Conservation (phyloP, 2,113 vertebrate genomes). For the Neofelis nebulosa region DNA sequence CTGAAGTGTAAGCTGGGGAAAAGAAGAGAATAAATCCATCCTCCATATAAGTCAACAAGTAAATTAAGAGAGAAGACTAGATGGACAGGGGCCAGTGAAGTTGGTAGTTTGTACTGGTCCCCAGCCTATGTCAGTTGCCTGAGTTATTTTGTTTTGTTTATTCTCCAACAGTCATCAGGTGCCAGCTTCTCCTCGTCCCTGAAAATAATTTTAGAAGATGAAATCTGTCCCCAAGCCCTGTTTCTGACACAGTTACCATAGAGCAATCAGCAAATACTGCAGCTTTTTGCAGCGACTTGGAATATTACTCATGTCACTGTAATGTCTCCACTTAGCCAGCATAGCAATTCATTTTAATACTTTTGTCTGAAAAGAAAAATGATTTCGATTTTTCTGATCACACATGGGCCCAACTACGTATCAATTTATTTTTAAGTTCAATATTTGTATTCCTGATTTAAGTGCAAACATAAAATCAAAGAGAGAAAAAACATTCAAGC, state of each 20-base stretch:
- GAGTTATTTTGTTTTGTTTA: conserved; percentile 74
- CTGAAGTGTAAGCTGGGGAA: not conserved
- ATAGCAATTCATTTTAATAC: conserved; percentile 76
- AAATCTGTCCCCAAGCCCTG: conserved; percentile 67
- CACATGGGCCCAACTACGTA: conserved; percentile 57
- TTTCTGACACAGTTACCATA: conserved; percentile 65
- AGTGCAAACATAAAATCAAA: conserved; percentile 59
- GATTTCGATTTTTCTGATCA: conserved; percentile 73
- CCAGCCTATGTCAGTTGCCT: not conserved
- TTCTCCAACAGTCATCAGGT: conserved; percentile 55
- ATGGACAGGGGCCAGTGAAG: conserved; percentile 30
- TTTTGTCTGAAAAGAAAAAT: conserved; percentile 78
- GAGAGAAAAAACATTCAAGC: conserved; percentile 30
- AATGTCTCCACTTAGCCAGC: conserved; percentile 60
- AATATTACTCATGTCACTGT: conserved; percentile 70
- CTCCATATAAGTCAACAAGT: conserved; percentile 25
- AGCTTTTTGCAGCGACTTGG: conserved; percentile 57
- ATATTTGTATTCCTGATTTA: conserved; percentile 73
- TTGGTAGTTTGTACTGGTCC: not conserved
- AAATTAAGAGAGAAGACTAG: conserved; percentile 42
- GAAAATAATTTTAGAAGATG: conserved; percentile 70
- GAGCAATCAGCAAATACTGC: conserved; percentile 63
- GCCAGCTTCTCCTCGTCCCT: conserved; percentile 26
- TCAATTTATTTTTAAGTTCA: conserved; percentile 76
- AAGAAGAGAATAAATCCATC: not conserved